Evolutionary conservation across 2,797 vertebrate species (phyloP), one percentile per base, ranked within the genome.

Genomic region (Streptopelia turtur): DNA sequence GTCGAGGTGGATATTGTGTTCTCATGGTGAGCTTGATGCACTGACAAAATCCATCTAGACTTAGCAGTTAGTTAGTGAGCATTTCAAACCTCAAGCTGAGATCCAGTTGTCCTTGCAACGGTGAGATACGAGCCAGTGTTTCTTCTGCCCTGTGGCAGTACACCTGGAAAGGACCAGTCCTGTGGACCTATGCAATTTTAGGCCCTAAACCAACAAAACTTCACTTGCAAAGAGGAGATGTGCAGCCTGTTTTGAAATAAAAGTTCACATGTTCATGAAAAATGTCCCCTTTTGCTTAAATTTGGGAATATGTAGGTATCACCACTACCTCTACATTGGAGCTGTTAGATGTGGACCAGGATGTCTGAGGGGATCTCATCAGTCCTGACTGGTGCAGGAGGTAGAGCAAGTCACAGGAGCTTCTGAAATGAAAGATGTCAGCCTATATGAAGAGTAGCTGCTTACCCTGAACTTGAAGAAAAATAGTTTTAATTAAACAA

Each of bases 41-140:
- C 52, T 87, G 33, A 59, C 53, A 89, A 33, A 70, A 87, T 69
- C 45, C 37, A 47, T 82, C 56, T 53, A n/a, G 37, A 12, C 10
- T 56, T 56, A 18, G 35, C 39, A 71, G 30, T n/a, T 24, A 60
- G 70, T 2, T 24, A 60, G 66, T 2, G 5, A 68, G 37, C 25
- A 30, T 76, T 83, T 71, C 43, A 53, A 72, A 55, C 30, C 16
- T 28, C 8, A 24, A 5, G 18, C 8, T 60, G 65, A 79, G 31
- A 60, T 47, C 13, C 20, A 23, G 24, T 68, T 59, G 41, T 61
- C 21, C 52, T 83, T 0, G 0, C 3, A 0, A 18, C 13, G 63
- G 28, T 4, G 76, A 77, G 39, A 43, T 17, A 13, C 0, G 1
- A 61, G 25, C 50, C 1, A 1, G 5, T 21, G 9, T 52, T 83